Conservation (phyloP, 2,888 invertebrate species). For the Meganola albula region DNA sequence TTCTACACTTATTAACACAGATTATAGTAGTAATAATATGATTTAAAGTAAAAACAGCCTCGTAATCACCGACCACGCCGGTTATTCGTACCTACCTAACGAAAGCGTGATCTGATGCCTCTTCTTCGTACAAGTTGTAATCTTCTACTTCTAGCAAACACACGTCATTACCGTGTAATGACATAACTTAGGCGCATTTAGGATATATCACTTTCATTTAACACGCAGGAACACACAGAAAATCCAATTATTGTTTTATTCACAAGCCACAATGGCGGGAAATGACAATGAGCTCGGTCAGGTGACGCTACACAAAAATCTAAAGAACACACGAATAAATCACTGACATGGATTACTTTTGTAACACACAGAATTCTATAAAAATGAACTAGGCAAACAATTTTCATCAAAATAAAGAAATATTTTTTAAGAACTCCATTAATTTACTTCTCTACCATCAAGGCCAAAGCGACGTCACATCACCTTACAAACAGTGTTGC, state of each 20-base stretch:
- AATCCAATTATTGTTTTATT: conserved; percentile 43
- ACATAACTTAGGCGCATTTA: conserved; percentile 63
- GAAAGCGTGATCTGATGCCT: conserved; percentile 75
- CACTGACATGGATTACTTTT: too few relatives aligned
- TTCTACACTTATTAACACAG: too few relatives aligned
- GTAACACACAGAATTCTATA: too few relatives aligned
- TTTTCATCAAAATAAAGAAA: conserved; percentile 35
- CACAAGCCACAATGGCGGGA: conserved; percentile 77
- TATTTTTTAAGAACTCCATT: conserved; percentile 59
- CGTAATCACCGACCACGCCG: conserved; percentile 67
- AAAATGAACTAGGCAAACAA: conserved; percentile 24
- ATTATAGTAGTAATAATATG: too few relatives aligned
- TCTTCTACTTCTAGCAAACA: conserved; percentile 76
- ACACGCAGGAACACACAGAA: conserved; percentile 32
- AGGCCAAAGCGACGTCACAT: conserved; percentile 71
- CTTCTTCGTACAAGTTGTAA: conserved; percentile 75
- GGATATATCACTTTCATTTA: conserved; percentile 54
- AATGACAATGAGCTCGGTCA: conserved; percentile 77
- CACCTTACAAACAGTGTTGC: too few relatives aligned
- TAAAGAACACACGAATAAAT: conserved; percentile 38
- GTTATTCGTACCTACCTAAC: conserved; percentile 71
- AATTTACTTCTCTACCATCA: conserved; percentile 62
- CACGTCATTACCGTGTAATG: conserved; percentile 76
- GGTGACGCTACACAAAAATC: conserved; percentile 73
- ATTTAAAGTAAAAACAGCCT: too few relatives aligned